Percentiles rank a stretch among this genome's conserved stretches.
Evolutionary conservation across 2,888 invertebrate species (phyloP).

Genomic region (Diaprepes abbreviatus): DNA sequence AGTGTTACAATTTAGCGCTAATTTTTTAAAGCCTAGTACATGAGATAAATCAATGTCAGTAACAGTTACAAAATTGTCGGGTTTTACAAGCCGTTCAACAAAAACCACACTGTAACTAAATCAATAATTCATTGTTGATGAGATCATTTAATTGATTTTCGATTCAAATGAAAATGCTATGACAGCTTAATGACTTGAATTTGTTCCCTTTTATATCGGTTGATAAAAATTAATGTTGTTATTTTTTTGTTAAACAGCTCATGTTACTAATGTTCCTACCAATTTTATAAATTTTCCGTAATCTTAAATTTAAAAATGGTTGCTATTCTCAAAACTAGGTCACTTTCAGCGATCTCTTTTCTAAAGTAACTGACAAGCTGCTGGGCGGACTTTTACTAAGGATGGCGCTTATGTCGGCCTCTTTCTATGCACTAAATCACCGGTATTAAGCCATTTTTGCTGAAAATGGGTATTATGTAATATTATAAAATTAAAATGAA

Average conservation of each 20-base stretch:
- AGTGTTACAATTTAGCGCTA: constrained; percentile 30
- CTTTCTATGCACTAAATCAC: constrained; percentile 29
- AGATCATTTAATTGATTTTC: background rate
- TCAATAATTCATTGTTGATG: background rate
- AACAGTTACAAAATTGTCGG: background rate
- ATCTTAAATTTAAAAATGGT: too few species aligned
- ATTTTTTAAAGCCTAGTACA: constrained; percentile 21
- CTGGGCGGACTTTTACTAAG: constrained; percentile 27
- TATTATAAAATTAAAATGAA: too few species aligned
- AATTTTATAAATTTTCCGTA: background rate
- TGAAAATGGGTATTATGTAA: too few species aligned
- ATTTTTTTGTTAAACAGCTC: background rate
- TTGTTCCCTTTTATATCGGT: too few species aligned
- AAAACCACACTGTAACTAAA: background rate
- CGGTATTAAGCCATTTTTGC: constrained; percentile 36
- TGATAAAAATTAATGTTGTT: too few species aligned
- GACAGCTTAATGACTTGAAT: too few species aligned
- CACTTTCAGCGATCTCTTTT: background rate
- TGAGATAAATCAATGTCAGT: constrained; percentile 12
- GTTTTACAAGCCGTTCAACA: background rate
- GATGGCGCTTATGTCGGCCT: constrained; percentile 19
- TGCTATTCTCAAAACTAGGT: constrained; percentile 3
- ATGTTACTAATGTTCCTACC: background rate
- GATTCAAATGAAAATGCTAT: background rate
- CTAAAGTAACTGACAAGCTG: constrained; percentile 18